These are phyloP conservation scores for Eupithecia exiguata DNA, from an alignment of 2,888 invertebrate genomes.

Conservation along the genomic window DNA sequence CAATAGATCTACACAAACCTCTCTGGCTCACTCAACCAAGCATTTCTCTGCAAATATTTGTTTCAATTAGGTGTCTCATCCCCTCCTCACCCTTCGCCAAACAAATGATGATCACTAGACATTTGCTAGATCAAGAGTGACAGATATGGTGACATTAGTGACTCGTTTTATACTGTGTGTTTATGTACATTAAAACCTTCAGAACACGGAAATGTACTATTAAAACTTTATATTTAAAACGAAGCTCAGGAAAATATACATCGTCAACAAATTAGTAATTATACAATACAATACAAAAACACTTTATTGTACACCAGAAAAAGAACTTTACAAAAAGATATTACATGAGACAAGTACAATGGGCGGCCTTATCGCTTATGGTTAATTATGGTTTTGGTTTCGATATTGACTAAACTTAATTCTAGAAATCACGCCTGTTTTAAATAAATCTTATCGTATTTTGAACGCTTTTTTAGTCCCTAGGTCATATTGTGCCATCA, in stretches of 20 bases:
- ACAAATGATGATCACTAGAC: conserved; percentile 73
- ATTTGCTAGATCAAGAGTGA: conserved; percentile 68
- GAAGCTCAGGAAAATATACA: neutral
- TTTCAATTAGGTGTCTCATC: conserved; percentile 71
- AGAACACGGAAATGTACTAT: neutral
- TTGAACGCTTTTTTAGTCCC: neutral
- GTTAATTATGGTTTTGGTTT: too few species aligned
- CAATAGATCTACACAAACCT: neutral
- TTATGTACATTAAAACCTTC: neutral
- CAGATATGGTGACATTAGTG: conserved; percentile 51
- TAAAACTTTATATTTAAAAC: neutral
- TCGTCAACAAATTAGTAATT: neutral
- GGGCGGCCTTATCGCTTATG: too few species aligned
- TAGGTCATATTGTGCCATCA: neutral
- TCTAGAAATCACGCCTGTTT: neutral
- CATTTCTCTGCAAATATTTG: conserved; percentile 76
- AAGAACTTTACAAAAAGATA: too few species aligned
- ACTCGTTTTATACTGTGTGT: neutral
- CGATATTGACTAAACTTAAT: neutral
- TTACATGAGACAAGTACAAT: too few species aligned
- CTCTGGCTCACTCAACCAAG: conserved; percentile 46
- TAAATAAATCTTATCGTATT: neutral
- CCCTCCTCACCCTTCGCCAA: conserved; percentile 55
- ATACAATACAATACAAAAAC: too few species aligned
- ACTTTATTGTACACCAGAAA: too few species aligned